These are phyloP conservation scores for Allobates femoralis DNA, from an alignment of 2,797 vertebrate genomes.

Conservation along the genomic window DNA sequence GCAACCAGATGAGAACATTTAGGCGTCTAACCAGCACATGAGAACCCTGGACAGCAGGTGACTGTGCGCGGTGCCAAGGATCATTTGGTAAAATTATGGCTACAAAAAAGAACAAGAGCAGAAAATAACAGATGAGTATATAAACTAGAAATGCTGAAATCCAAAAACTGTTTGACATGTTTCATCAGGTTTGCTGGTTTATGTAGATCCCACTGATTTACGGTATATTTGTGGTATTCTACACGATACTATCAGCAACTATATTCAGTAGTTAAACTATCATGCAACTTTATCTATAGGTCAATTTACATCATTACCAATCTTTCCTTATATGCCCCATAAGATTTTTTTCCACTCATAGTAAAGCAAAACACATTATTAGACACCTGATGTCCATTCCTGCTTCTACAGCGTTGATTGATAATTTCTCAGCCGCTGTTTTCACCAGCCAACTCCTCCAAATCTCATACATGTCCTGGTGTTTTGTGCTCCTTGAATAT, in stretches of 20 bases:
- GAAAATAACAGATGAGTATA: slow-evolving; percentile 21
- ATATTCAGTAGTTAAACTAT: background rate
- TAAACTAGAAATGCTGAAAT: slow-evolving; percentile 24
- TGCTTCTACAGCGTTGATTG: too few species aligned
- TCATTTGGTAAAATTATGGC: slow-evolving; percentile 35
- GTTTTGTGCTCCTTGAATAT: too few species aligned
- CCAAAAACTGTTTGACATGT: slow-evolving; percentile 25
- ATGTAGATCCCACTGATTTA: slow-evolving; percentile 9
- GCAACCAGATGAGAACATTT: slow-evolving; percentile 64
- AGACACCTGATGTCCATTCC: too few species aligned
- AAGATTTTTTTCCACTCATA: too few species aligned
- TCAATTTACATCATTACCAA: too few species aligned
- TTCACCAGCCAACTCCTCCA: too few species aligned
- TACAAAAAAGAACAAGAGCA: background rate
- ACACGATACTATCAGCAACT: background rate
- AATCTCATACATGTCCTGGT: too few species aligned
- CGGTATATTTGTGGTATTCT: background rate
- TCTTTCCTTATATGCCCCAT: too few species aligned
- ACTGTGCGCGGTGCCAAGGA: slow-evolving; percentile 25
- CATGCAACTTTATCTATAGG: background rate
- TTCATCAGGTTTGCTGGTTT: background rate
- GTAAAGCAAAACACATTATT: too few species aligned
- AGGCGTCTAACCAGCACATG: slow-evolving; percentile 25
- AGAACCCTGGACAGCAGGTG: slow-evolving; percentile 35
- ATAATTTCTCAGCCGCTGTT: too few species aligned